phyloP scores from a whole-genome alignment of 2,797 vertebrate genomes.

The Cynopterus sphinx region DNA sequence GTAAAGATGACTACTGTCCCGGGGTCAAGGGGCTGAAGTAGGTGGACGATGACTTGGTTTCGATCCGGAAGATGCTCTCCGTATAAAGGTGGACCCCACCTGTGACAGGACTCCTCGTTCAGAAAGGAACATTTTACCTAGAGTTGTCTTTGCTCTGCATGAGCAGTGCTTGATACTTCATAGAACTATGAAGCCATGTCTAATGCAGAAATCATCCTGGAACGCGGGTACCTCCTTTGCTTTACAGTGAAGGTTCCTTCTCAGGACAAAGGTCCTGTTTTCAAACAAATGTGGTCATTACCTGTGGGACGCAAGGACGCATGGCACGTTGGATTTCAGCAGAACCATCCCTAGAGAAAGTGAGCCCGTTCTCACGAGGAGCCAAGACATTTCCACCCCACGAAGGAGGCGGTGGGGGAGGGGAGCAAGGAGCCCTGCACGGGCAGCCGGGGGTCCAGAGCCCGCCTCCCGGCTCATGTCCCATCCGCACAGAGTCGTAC shows the following conservation, averaged over 20 bases:
- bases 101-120: conserved; percentile 23
- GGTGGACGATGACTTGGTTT: conserved; percentile 29
- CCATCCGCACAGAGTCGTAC: background rate
- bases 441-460: conserved; percentile 57
- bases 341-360: conserved; percentile 63
- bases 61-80: background rate
- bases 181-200: conserved; percentile 62
- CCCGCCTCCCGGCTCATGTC: conserved; percentile 23
- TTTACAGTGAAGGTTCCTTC: conserved; percentile 38
- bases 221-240: conserved; percentile 36
- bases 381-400: conserved; percentile 58
- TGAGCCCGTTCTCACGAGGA: conserved; percentile 63
- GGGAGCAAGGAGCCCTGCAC: conserved; percentile 7
- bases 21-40: conserved; percentile 56
- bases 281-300: conserved; percentile 63
- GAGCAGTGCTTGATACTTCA: conserved; percentile 62
- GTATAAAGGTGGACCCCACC: background rate
- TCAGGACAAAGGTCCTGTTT: conserved; percentile 48
- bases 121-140: conserved; percentile 34
- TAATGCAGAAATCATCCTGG: background rate
- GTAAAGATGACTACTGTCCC: background rate
- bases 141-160: conserved; percentile 50
- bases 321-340: background rate
- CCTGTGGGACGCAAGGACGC: background rate
- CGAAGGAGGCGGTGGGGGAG: conserved; percentile 29